Evolutionary conservation across 1,140 invertebrate species (phyloP).

Genomic region (Pseudomyrmex gracilis): DNA sequence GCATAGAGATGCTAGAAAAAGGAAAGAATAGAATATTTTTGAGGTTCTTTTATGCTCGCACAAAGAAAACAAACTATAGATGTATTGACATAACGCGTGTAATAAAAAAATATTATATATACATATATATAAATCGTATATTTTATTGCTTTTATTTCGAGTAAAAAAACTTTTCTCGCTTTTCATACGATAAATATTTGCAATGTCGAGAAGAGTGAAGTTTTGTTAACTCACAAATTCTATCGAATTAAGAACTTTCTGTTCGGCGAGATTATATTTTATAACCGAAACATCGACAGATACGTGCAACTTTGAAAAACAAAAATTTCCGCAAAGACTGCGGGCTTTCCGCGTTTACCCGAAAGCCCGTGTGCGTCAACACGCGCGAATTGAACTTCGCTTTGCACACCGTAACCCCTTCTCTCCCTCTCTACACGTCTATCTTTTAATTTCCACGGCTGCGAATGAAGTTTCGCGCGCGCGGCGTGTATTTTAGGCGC

Average conservation of each 20-base stretch:
- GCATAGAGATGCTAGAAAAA: not conserved
- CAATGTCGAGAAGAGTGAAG: too few species aligned
- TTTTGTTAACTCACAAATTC: too few species aligned
- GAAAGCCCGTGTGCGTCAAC: slow-evolving; percentile 5
- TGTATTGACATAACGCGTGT: too few species aligned
- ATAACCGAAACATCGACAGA: not conserved
- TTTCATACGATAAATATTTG: too few species aligned
- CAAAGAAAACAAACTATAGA: too few species aligned
- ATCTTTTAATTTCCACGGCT: slow-evolving; percentile 49
- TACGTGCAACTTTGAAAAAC: not conserved
- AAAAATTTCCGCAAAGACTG: not conserved
- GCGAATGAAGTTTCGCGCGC: slow-evolving; percentile 32
- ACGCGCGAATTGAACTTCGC: slow-evolving; percentile 29
- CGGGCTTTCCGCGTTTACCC: too few species aligned
- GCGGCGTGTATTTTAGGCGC: slow-evolving; percentile 45
- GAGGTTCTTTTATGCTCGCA: too few species aligned
- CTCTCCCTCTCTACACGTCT: not conserved
- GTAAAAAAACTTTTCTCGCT: too few species aligned
- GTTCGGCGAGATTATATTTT: too few species aligned
- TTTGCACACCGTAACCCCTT: not conserved
- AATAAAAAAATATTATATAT: not conserved
- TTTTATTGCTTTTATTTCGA: too few species aligned
- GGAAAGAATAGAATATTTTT: not conserved
- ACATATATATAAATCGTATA: too few species aligned
- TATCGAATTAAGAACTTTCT: too few species aligned